Evolutionary conservation across 2,888 invertebrate species (phyloP).

Genomic region (Oligia latruncula): DNA sequence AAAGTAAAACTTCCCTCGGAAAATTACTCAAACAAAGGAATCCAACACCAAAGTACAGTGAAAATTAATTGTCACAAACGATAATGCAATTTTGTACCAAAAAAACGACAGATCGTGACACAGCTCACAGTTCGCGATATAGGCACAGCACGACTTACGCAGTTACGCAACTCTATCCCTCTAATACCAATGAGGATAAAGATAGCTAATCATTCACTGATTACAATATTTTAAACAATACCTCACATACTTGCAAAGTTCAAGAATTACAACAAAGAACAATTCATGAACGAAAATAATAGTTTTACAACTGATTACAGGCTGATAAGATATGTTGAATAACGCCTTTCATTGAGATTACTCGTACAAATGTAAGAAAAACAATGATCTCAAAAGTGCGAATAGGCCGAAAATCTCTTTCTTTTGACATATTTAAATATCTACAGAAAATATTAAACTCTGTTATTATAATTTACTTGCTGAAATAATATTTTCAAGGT

Average conservation of each 20-base stretch:
- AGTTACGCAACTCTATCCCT: conserved; percentile 14
- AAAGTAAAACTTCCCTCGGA: not conserved
- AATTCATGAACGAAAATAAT: conserved; percentile 37
- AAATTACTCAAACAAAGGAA: not conserved
- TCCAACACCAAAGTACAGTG: not conserved
- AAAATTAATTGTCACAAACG: not conserved
- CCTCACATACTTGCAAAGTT: conserved; percentile 43
- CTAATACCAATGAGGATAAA: conserved; percentile 34
- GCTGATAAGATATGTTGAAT: conserved; percentile 45
- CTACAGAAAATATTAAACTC: not conserved
- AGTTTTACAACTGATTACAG: conserved; percentile 47
- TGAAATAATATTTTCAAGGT: not conserved
- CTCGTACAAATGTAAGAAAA: conserved; percentile 2
- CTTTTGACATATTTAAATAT: not conserved
- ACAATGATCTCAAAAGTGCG: conserved; percentile 8
- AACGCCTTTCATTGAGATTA: conserved; percentile 21
- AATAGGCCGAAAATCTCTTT: not conserved
- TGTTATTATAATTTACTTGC: not conserved
- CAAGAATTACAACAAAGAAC: conserved; percentile 36
- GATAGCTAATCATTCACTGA: conserved; percentile 43
- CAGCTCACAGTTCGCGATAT: not conserved
- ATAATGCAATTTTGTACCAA: conserved; percentile 1
- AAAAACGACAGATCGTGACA: conserved; percentile 6
- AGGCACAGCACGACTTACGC: not conserved
- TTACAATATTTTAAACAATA: conserved; percentile 40